Percentiles rank a stretch among this genome's conserved stretches.
These are phyloP conservation scores for Oncopodura yosiiana DNA, from an alignment of 1,140 invertebrate genomes.

Conservation along the genomic window DNA sequence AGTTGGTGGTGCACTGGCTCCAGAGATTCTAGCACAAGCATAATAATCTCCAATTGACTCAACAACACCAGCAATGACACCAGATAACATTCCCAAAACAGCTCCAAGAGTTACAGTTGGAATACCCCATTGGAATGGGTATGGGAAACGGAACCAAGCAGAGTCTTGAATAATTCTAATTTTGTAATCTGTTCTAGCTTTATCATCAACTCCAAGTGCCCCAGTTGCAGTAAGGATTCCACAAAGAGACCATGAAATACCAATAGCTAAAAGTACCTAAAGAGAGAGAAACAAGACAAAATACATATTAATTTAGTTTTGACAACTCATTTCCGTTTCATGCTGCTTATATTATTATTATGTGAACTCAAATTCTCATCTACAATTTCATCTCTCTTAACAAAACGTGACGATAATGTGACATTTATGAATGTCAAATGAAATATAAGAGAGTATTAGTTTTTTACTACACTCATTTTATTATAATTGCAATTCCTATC, in stretches of 20 bases:
- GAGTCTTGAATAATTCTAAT: slow-evolving; percentile 59
- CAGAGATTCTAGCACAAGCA: slow-evolving; percentile 69
- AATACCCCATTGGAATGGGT: slow-evolving; percentile 67
- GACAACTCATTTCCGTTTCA: too few species aligned
- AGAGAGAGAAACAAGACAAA: not conserved
- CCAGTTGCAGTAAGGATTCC: slow-evolving; percentile 59
- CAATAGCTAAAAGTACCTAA: slow-evolving; percentile 68
- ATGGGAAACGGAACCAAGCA: slow-evolving; percentile 63
- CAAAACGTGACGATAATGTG: too few species aligned
- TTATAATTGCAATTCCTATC: too few species aligned
- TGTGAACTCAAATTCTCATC: too few species aligned
- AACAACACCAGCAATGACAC: slow-evolving; percentile 69
- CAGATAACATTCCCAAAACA: slow-evolving; percentile 72
- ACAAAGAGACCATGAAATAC: slow-evolving; percentile 68
- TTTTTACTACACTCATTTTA: too few species aligned
- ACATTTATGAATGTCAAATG: too few species aligned
- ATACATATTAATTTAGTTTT: too few species aligned
- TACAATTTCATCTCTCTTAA: too few species aligned
- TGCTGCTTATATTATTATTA: too few species aligned
- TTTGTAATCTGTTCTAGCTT: slow-evolving; percentile 67
- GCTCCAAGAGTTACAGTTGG: slow-evolving; percentile 65
- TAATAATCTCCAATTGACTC: slow-evolving; percentile 84
- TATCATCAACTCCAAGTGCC: slow-evolving; percentile 54
- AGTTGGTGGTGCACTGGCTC: slow-evolving; percentile 65
- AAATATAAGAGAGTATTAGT: too few species aligned